A percentile compares a stretch with the other conserved stretches of the same genome.
Evolutionary conservation across 2,797 vertebrate genomes (phyloP).

Genomic region (Caiman crocodilus): DNA sequence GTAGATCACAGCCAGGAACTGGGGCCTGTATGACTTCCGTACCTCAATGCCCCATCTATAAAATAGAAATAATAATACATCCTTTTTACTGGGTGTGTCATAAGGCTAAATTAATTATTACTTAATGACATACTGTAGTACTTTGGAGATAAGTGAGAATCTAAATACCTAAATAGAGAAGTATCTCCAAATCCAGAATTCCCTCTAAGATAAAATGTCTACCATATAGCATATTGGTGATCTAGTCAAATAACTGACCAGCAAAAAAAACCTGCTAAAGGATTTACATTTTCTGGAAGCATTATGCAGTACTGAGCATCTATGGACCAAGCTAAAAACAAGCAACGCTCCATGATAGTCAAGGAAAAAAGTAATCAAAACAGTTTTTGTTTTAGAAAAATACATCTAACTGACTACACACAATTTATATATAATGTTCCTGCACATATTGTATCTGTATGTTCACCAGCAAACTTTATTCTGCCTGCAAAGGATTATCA

Average conservation of each 20-base stretch:
- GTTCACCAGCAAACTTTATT: neutral
- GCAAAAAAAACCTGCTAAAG: neutral
- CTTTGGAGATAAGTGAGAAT: neutral
- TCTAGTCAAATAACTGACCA: neutral
- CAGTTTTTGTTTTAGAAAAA: neutral
- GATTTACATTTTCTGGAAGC: slow-evolving; percentile 27
- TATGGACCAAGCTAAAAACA: neutral
- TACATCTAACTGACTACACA: neutral
- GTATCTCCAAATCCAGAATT: neutral
- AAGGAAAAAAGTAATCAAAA: neutral
- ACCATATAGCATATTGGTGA: neutral
- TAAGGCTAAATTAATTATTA: neutral
- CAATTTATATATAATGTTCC: slow-evolving; percentile 14
- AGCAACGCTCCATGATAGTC: neutral
- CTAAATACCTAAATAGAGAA: neutral
- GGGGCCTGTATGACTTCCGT: neutral
- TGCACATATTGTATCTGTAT: neutral
- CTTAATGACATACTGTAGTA: neutral
- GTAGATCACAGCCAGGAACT: neutral
- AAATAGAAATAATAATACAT: neutral
- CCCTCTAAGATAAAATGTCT: neutral
- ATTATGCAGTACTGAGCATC: neutral
- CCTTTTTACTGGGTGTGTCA: neutral
- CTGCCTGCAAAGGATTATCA: neutral
- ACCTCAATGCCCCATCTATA: neutral